Conservation (phyloP, 64 coral and sea anemone genomes). For the Orbicella faveolata region DNA sequence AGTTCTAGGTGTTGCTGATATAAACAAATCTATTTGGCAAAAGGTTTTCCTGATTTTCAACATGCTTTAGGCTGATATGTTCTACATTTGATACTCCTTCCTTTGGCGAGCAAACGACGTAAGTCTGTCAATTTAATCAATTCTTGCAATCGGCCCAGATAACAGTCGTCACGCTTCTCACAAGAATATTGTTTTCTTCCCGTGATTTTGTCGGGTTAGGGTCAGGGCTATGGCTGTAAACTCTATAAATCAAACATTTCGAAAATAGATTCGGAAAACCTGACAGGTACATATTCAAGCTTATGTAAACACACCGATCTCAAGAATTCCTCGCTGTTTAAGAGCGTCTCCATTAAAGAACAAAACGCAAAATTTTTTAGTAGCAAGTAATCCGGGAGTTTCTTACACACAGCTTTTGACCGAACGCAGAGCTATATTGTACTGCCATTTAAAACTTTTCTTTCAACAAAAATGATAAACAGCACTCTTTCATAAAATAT, state of each 20-base stretch:
- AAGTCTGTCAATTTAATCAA: too few relatives aligned
- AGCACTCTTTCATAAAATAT: constrained; percentile 43
- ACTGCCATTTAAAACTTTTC: constrained; percentile 16
- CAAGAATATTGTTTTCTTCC: too few relatives aligned
- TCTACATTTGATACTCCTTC: too few relatives aligned
- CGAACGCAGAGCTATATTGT: background rate
- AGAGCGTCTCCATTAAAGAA: too few relatives aligned
- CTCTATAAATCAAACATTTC: background rate
- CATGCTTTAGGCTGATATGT: too few relatives aligned
- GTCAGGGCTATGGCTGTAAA: background rate
- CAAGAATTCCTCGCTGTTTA: background rate
- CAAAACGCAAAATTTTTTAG: background rate
- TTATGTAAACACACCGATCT: background rate
- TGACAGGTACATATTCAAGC: background rate
- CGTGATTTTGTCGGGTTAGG: too few relatives aligned
- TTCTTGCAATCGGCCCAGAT: too few relatives aligned
- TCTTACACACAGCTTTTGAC: background rate
- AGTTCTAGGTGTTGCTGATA: background rate
- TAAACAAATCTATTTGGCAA: background rate
- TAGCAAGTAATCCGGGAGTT: constrained; percentile 30
- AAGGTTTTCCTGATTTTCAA: background rate
- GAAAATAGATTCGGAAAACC: background rate
- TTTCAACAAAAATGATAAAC: constrained; percentile 20
- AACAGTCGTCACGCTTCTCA: too few relatives aligned
- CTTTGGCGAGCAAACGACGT: too few relatives aligned